phyloP scores from a whole-genome alignment of 2,888 invertebrate species.

The Elysia crispata region DNA sequence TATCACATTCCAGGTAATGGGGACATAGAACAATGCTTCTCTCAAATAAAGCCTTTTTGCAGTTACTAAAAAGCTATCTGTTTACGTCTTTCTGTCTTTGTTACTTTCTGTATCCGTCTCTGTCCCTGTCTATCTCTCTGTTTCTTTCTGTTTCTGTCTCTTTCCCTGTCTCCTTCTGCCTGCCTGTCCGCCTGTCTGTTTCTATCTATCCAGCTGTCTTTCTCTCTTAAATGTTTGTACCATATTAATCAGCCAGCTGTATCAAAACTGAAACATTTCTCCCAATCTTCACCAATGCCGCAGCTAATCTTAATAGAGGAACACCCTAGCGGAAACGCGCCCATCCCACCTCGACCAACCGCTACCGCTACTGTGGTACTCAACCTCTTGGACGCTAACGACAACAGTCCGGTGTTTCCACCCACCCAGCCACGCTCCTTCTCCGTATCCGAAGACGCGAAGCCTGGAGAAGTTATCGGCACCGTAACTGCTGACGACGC shows the following conservation, averaged over 20 bases:
- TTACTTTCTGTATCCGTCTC: too few species aligned
- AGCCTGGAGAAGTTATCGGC: conserved; percentile 77
- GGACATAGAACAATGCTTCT: background rate
- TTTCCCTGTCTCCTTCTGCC: too few species aligned
- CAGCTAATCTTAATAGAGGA: conserved; percentile 45
- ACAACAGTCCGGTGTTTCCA: conserved; percentile 85
- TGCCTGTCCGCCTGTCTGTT: too few species aligned
- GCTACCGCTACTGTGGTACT: conserved; percentile 82
- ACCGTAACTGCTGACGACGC: conserved; percentile 85
- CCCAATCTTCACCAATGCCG: too few species aligned
- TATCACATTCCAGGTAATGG: conserved; percentile 64
- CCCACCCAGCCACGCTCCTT: conserved; percentile 48
- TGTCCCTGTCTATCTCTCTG: too few species aligned
- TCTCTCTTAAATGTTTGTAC: too few species aligned
- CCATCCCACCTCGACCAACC: background rate
- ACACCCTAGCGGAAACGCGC: conserved; percentile 14
- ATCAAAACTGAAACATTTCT: too few species aligned
- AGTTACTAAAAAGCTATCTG: too few species aligned
- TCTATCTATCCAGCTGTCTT: too few species aligned
- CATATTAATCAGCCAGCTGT: too few species aligned
- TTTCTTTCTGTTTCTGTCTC: too few species aligned
- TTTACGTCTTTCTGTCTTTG: too few species aligned
- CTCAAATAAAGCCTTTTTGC: background rate
- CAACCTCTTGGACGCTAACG: conserved; percentile 86
- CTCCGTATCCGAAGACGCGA: conserved; percentile 61